phyloP scores from a whole-genome alignment of 2,888 invertebrate genomes.

The Leptopilina syphax region DNA sequence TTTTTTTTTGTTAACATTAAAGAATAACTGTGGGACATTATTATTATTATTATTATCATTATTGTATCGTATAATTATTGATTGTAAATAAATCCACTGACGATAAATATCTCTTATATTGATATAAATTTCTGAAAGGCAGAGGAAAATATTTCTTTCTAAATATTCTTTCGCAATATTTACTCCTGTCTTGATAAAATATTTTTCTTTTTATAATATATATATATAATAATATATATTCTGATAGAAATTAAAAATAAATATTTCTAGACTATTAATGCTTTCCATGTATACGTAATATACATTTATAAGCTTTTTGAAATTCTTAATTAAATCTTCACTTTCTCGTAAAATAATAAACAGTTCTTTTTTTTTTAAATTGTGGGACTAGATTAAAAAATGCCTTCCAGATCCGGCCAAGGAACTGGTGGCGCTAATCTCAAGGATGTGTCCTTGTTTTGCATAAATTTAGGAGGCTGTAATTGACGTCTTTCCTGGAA shows the following conservation, averaged over 20 bases:
- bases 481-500: conserved; percentile 69
- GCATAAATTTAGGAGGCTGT: conserved; percentile 71
- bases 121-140: conserved; percentile 4
- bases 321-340: background rate
- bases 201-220: background rate
- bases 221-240: background rate
- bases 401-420: conserved; percentile 73
- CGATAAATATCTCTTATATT: background rate
- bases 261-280: background rate
- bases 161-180: background rate
- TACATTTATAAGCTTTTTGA: background rate
- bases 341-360: background rate
- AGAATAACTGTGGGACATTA: background rate
- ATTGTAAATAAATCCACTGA: background rate
- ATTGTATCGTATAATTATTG: background rate
- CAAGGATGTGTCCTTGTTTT: conserved; percentile 67
- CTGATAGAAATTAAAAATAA: background rate
- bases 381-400: conserved; percentile 73
- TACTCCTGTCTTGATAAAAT: conserved; percentile 8
- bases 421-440: conserved; percentile 72
- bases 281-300: background rate
- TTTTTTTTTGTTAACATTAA: background rate
- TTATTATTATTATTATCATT: background rate
- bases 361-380: conserved; percentile 28
- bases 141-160: background rate